phyloP scores from a whole-genome alignment of 2,113 vertebrate species.

The Archilochus colubris region DNA sequence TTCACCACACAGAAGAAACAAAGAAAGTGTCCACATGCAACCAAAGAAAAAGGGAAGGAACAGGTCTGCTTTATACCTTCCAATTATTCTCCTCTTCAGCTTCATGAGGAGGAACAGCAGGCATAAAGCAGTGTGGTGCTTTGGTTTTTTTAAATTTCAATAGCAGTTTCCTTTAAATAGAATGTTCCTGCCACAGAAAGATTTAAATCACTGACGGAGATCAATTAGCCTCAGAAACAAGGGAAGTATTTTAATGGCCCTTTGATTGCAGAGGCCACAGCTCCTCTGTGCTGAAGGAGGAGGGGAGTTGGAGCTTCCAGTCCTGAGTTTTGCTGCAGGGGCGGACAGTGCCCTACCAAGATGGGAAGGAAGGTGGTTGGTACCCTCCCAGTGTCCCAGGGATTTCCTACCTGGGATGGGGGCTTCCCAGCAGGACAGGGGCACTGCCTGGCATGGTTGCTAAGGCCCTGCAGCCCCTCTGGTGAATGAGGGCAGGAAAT shows the following conservation, averaged over 20 bases:
- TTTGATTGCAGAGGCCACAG: conserved; percentile 55
- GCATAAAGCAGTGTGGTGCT: conserved; percentile 12
- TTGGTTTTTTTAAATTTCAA: conserved; percentile 51
- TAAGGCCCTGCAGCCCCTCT: background rate
- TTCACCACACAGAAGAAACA: background rate
- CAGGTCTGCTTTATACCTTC: background rate
- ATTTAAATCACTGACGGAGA: conserved; percentile 54
- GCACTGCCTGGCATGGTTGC: rapidly evolving
- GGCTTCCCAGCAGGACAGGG: rapidly evolving
- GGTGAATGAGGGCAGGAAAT: conserved; percentile 51
- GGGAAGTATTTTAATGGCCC: conserved; percentile 60
- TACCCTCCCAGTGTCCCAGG: background rate
- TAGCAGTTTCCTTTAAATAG: conserved; percentile 61
- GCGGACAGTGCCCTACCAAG: rapidly evolving
- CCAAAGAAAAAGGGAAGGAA: background rate
- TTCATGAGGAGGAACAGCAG: conserved; percentile 29
- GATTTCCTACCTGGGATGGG: rapidly evolving
- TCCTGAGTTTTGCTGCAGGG: background rate
- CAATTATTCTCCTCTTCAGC: background rate
- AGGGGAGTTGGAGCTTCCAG: background rate
- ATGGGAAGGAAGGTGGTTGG: background rate
- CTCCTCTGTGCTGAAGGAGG: background rate
- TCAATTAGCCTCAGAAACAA: conserved; percentile 57
- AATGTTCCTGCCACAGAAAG: conserved; percentile 38
- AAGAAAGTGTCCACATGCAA: background rate